Evolutionary conservation across 1,140 invertebrate genomes (phyloP), one percentile per base, ranked within the genome.

Genomic region (Neodiprion fabricii): DNA sequence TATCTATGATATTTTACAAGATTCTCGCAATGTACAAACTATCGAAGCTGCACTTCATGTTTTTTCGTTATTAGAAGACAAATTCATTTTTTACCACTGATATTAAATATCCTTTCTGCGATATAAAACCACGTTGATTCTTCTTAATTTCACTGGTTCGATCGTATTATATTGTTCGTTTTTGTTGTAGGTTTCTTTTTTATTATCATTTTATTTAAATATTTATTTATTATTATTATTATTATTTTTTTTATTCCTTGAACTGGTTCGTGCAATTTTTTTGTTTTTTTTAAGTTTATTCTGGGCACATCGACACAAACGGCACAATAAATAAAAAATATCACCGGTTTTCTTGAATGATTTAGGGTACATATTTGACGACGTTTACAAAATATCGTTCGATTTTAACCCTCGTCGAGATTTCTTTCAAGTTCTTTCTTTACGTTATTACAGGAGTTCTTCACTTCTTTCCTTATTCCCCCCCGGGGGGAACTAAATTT

Each of bases 191-290:
- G 28, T 40, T 40, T 40, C 28, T 40, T 40, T 4, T 65, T 65
- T 4, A 65, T 17, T 14, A 21, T 65, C 61, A 65, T 65, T 14
- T 14, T 17, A 21, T 14, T 65, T 7, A 65, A 14, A 1, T 17
- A 65, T 65, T 67, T 67, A 48, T 17, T 21, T 67, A 48, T 47
- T 65, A 14, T 14, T 17, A 3, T 1, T 65, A 21, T 65, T 17
- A 1, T 65, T 65, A 0, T 65, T 65, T 17, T 65, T 17, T 65
- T 17, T 65, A 7, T 61, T 61, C 7, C 21, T 12, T 11, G 40
- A 65, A 10, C 23, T 70, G 14, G 10, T 70, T 11, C 40, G 28
- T 70, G 14, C 9, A 70, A 70, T 70, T 70, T 70, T 48, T 72
- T 50, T 50, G 9, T 72, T 49, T 14, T 50, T 50, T 61, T 40